These are phyloP conservation scores for Orussus abietinus DNA, from an alignment of 1,140 invertebrate genomes.

Conservation along the genomic window DNA sequence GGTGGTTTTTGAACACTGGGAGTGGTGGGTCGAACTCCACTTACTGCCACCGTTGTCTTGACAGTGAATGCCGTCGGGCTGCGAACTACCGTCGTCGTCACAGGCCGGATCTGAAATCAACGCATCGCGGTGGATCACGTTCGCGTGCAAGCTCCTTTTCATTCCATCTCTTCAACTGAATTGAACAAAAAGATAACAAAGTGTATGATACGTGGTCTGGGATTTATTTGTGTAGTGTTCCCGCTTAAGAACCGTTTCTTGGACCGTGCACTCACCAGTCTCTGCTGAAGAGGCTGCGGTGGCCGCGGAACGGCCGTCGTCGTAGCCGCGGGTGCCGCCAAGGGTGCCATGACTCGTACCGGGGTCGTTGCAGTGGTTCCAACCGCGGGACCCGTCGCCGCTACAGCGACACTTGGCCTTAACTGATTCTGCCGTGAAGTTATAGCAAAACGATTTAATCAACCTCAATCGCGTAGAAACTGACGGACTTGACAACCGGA, in stretches of 20 bases:
- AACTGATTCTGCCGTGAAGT: slow-evolving; percentile 38
- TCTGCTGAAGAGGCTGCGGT: slow-evolving; percentile 46
- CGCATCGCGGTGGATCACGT: too few relatives aligned
- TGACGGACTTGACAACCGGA: background rate
- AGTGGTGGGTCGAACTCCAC: slow-evolving; percentile 35
- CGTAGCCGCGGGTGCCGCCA: slow-evolving; percentile 34
- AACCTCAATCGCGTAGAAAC: background rate
- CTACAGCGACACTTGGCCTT: slow-evolving; percentile 36
- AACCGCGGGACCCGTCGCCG: slow-evolving; percentile 20
- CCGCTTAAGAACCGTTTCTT: slow-evolving; percentile 1
- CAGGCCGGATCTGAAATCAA: slow-evolving; percentile 31
- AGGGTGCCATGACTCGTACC: slow-evolving; percentile 58
- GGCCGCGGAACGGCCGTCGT: slow-evolving; percentile 44
- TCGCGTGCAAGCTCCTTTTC: too few relatives aligned
- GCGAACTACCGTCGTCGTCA: slow-evolving; percentile 34
- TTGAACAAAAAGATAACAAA: background rate
- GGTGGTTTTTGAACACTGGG: slow-evolving; percentile 38
- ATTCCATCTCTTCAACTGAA: too few relatives aligned
- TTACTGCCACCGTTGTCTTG: slow-evolving; percentile 39
- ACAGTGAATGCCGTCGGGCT: slow-evolving; percentile 38
- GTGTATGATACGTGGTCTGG: background rate
- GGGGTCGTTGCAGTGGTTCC: slow-evolving; percentile 51
- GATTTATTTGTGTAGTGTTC: background rate
- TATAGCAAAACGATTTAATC: background rate
- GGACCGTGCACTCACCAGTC: slow-evolving; percentile 37